Percentiles rank a stretch among this genome's conserved stretches.
Evolutionary conservation across 2,113 vertebrate genomes (phyloP).

Genomic region (Muntiacus muntjak): DNA sequence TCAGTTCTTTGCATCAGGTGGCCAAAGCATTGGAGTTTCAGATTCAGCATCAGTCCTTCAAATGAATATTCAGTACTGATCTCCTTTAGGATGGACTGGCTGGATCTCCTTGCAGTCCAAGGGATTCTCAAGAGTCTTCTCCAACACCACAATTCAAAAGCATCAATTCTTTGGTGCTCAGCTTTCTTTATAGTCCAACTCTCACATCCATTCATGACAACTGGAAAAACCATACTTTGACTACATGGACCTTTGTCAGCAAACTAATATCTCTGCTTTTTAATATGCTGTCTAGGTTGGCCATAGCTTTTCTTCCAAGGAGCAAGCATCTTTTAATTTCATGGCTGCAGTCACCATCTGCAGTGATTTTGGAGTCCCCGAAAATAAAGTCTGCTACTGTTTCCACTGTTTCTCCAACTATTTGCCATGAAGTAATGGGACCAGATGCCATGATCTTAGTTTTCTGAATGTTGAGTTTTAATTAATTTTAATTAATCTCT

Average conservation of each 20-base stretch:
- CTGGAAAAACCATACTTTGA: not conserved
- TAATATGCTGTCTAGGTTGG: not conserved
- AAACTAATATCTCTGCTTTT: not conserved
- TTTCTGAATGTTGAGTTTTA: not conserved
- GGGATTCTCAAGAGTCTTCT: not conserved
- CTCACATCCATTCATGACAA: not conserved
- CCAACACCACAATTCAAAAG: not conserved
- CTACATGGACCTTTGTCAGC: not conserved
- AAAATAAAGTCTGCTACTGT: not conserved
- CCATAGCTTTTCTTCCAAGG: not conserved
- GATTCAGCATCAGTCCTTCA: not conserved
- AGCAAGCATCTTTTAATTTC: fast-evolving
- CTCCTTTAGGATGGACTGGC: not conserved
- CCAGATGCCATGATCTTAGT: not conserved
- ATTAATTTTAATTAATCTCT: not conserved
- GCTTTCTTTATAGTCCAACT: not conserved
- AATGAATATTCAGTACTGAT: not conserved
- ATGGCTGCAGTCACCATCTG: not conserved
- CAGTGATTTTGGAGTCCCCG: not conserved
- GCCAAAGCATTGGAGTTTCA: not conserved
- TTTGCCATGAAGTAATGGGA: not conserved
- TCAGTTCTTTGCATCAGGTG: not conserved
- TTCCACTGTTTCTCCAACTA: not conserved
- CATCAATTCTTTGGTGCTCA: fast-evolving
- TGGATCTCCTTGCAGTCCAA: not conserved